Base-by-base conservation (phyloP, 2,113 vertebrate species). In the Micromys minutus region DNA sequence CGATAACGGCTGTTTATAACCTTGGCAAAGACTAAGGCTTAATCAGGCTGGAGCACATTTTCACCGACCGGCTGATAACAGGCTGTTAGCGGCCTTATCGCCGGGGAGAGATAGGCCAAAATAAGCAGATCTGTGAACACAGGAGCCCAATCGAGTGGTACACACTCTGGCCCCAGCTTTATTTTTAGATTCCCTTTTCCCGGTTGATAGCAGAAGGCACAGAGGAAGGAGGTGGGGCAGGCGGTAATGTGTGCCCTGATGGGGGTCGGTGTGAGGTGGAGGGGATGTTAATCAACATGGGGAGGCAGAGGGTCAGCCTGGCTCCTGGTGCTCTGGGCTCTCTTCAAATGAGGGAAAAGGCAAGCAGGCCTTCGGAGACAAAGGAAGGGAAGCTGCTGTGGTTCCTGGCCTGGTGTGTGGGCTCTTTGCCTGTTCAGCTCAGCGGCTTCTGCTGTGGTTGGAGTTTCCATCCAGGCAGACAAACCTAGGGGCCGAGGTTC, bases 1-100 rank as follows among this genome's bases (percentile, higher is more conserved):
- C 98, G 99, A 99, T 99, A 99, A 99, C 98, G 99, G 99, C 99
- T 99, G 99, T 99, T 99, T 99, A 99, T 99, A 99, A 99, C 99
- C 99, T 99, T 99, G 99, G 99, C 99, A 99, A 99, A 99, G 99
- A 99, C 99, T 98, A 99, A 98, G 98, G 98, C 98, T 99, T 99
- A 99, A 99, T 99, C 99, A 99, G 99, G 98, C 99, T 99, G 99
- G 98, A 99, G 99, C 99, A 99, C 99, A 99, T 99, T 99, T 99
- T 99, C 99, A 99, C 99, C 97, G 98, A 98, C 99, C 98, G 99
- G 98, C 98, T 98, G 99, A 99, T 99, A 99, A 99, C 99, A 98
- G 99, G 98, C 99, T 99, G 99, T 99, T 99, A 99, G 99, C 99
- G 98, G 99, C 98, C 99, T 99, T 99, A 99, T 99, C 99, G 97